Conservation (phyloP, 2,797 vertebrate genomes). For the Sebastolobus altivelis region DNA sequence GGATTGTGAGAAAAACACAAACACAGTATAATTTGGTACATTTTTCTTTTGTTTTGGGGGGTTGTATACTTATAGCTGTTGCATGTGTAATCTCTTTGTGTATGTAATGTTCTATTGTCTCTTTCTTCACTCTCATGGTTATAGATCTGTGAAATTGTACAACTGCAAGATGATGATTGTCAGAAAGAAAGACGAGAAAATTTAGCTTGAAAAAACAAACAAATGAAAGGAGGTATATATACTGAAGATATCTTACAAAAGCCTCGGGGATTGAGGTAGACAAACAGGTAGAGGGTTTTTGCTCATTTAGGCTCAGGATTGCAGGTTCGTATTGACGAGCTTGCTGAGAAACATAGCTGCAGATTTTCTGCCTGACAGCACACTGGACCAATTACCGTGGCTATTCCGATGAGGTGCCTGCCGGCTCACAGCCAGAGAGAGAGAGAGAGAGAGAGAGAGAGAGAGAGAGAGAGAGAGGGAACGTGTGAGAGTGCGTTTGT, state of each 20-base stretch:
- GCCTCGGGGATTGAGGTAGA: background rate
- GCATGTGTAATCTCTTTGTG: background rate
- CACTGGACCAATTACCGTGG: slow-evolving; percentile 51
- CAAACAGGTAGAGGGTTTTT: slow-evolving; percentile 11
- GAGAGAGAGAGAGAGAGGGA: slow-evolving; percentile 17
- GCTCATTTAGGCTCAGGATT: slow-evolving; percentile 1
- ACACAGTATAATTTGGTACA: background rate
- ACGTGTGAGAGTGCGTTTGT: slow-evolving; percentile 3
- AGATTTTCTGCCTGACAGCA: slow-evolving; percentile 53
- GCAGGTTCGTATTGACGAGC: slow-evolving; percentile 44
- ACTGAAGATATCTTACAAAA: background rate
- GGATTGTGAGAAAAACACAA: background rate
- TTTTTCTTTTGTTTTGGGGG: background rate
- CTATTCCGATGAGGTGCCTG: slow-evolving; percentile 34
- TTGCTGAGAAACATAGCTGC: slow-evolving; percentile 37
- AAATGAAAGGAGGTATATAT: background rate
- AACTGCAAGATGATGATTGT: background rate
- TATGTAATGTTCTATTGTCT: background rate
- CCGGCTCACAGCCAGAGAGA: slow-evolving; percentile 33
- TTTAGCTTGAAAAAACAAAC: background rate
- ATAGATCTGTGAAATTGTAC: background rate
- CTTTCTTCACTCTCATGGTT: background rate
- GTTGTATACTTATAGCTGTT: background rate
- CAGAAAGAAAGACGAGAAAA: background rate
- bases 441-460: slow-evolving; percentile 7